A percentile compares a stretch with the other conserved stretches of the same genome.
Conservation (phyloP, 1,140 invertebrate species). For the Bombus difficillimus region DNA sequence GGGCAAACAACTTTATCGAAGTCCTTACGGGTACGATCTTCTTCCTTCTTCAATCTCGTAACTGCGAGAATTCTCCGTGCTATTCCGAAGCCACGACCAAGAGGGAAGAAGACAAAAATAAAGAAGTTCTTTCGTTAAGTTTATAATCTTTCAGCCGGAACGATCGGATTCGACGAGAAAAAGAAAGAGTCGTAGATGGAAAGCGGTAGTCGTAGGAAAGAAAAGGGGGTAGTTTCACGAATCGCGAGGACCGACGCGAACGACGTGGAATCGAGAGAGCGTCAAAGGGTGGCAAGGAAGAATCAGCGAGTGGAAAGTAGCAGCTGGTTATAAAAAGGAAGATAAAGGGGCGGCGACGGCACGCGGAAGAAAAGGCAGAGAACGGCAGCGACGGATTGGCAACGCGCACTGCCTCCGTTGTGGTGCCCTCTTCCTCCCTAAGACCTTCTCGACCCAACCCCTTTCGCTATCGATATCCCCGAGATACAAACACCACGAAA, state of each 20-base stretch:
- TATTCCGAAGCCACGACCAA: neutral
- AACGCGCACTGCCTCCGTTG: neutral
- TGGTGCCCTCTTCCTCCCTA: slow-evolving; percentile 10
- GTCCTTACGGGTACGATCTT: slow-evolving; percentile 51
- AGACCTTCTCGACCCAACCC: slow-evolving; percentile 61
- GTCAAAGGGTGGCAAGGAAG: slow-evolving; percentile 9
- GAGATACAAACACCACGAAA: slow-evolving; percentile 74
- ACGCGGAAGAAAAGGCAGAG: neutral
- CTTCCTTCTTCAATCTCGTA: neutral
- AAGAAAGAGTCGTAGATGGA: neutral
- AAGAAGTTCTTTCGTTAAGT: neutral
- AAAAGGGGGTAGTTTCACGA: neutral
- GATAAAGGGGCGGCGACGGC: slow-evolving; percentile 11
- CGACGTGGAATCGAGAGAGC: neutral
- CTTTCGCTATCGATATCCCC: slow-evolving; percentile 76
- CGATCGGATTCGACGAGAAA: too few species aligned
- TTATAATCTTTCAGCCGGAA: neutral
- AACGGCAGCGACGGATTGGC: slow-evolving; percentile 25
- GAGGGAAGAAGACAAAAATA: neutral
- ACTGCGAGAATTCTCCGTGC: neutral
- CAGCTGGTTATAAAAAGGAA: slow-evolving; percentile 30
- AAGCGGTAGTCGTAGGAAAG: neutral
- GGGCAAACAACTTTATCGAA: slow-evolving; percentile 80
- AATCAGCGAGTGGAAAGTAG: neutral
- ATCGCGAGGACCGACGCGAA: neutral